phyloP scores from a whole-genome alignment of 1,140 invertebrate genomes.

The Araneus ventricosus region DNA sequence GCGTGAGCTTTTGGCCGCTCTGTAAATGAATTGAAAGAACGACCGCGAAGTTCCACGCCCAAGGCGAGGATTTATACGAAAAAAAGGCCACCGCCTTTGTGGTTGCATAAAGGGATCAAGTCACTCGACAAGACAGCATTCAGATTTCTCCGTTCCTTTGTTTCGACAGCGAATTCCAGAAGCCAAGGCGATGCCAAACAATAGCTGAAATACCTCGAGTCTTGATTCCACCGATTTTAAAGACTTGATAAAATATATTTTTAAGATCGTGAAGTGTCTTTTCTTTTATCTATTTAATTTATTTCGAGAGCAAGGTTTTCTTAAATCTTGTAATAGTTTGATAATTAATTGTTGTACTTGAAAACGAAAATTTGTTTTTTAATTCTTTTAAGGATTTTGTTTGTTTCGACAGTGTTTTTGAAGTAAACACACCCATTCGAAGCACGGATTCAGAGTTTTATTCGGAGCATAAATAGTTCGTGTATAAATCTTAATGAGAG shows the following conservation, averaged over 20 bases:
- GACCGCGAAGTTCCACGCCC: not conserved
- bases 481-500: not conserved
- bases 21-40: not conserved
- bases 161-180: not conserved
- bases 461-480: not conserved
- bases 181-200: slow-evolving; percentile 13
- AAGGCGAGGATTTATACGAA: not conserved
- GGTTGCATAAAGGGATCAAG: slow-evolving; percentile 2
- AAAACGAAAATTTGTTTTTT: not conserved
- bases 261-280: not conserved
- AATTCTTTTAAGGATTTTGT: not conserved
- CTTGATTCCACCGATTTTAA: not conserved
- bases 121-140: not conserved
- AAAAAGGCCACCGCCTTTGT: slow-evolving; percentile 10
- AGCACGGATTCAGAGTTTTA: not conserved
- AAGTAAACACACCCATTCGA: too few relatives aligned
- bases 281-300: not conserved
- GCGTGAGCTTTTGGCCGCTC: not conserved
- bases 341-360: not conserved
- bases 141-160: not conserved
- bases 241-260: not conserved
- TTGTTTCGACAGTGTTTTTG: too few relatives aligned
- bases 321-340: not conserved
- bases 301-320: not conserved
- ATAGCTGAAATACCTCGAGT: not conserved